Conservation (phyloP, 1,140 invertebrate genomes). For the Zaprionus inermis region DNA sequence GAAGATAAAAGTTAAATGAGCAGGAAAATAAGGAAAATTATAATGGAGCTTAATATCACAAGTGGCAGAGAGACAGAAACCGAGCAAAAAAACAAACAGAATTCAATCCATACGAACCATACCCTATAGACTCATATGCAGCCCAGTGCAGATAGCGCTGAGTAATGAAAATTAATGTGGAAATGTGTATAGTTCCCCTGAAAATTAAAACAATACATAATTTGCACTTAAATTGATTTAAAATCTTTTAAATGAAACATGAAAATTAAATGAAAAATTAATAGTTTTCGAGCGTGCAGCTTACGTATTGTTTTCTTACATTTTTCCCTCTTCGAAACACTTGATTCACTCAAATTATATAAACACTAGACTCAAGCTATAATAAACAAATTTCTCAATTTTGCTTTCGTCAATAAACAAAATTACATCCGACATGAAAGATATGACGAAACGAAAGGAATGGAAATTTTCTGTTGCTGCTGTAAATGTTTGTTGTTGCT, state of each 20-base stretch:
- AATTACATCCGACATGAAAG: not conserved
- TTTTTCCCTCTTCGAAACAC: not conserved
- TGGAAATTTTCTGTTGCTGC: not conserved
- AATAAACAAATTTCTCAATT: not conserved
- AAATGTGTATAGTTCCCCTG: not conserved
- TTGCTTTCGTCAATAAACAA: constrained; percentile 2
- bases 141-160: not conserved
- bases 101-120: too few relatives aligned
- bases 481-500: not conserved
- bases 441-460: not conserved
- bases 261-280: not conserved
- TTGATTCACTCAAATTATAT: not conserved
- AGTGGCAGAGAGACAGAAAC: not conserved
- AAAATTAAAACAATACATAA: not conserved
- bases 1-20: constrained; percentile 81
- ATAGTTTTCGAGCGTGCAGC: not conserved
- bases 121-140: not conserved
- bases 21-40: constrained; percentile 74
- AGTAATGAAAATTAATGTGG: not conserved
- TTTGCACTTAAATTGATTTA: not conserved
- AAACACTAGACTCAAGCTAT: not conserved
- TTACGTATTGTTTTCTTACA: not conserved
- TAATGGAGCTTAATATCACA: constrained; percentile 43
- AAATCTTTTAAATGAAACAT: not conserved
- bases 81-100: not conserved